These are phyloP conservation scores for Palloptera scutellata DNA, from an alignment of 2,888 invertebrate genomes.

Conservation along the genomic window DNA sequence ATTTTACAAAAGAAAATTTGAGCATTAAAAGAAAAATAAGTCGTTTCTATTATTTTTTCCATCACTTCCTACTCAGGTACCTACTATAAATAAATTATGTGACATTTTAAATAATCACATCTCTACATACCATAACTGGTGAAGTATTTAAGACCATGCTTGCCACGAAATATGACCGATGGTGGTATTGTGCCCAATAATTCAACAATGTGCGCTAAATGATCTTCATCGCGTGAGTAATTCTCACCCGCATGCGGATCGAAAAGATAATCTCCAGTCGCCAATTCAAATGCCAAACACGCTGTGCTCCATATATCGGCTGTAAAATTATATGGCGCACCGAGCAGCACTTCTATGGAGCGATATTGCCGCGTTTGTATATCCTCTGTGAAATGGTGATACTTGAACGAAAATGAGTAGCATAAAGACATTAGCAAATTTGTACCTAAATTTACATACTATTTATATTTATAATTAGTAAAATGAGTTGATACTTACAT, in stretches of 20 bases:
- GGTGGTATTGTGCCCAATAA: conserved; percentile 80
- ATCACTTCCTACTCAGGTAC: no score
- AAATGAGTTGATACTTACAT: conserved; percentile 64
- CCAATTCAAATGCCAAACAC: conserved; percentile 85
- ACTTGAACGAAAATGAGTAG: conserved; percentile 54
- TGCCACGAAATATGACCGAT: conserved; percentile 77
- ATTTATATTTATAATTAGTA: conserved; percentile 2
- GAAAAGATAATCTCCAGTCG: conserved; percentile 88
- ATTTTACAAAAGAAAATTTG: no score
- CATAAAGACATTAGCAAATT: no score
- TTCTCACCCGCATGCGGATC: conserved; percentile 81
- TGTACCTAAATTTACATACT: conserved; percentile 4
- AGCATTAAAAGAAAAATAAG: no score
- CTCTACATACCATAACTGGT: conserved; percentile 70
- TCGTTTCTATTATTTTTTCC: no score
- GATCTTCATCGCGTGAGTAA: conserved; percentile 82
- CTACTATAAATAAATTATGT: neutral
- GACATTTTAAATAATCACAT: neutral
- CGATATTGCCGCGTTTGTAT: conserved; percentile 87
- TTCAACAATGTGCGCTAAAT: conserved; percentile 85
- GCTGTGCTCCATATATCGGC: conserved; percentile 89
- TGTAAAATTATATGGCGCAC: conserved; percentile 79
- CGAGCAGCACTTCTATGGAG: conserved; percentile 75
- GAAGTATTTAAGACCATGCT: conserved; percentile 78
- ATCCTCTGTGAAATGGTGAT: conserved; percentile 82